Base-by-base conservation (phyloP, 1,140 invertebrate genomes). In the Cyclina sinensis region DNA sequence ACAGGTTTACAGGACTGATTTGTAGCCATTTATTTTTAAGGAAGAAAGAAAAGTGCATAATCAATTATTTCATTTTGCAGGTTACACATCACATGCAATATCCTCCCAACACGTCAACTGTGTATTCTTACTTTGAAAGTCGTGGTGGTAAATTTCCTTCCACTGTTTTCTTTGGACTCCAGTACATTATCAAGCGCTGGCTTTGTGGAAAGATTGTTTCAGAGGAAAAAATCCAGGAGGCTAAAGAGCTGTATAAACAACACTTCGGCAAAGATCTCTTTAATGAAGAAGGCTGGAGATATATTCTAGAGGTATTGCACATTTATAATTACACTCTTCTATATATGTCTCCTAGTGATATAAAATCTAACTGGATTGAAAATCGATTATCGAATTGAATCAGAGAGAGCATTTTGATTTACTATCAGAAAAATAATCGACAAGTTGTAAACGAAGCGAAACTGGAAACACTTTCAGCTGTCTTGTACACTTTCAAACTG, bases 51-150 rank as follows among this genome's bases (percentile, higher is more conserved):
- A n/a, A n/a, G n/a, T n/a, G n/a, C n/a, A n/a, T n/a, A n/a, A n/a
- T n/a, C n/a, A n/a, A n/a, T n/a, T n/a, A 43, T 0, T 27, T 27
- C 21, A 35, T 54, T 12, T 91, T 93, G 30, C 90, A 96, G 95
- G 93, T 96, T 21, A 95, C 96, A n/a, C 96, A 96, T 91, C 95
- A 96, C 90, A 65, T 88, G 16, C 96, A 96, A 90, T 96, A 96
- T 82, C 96, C 96, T 30, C 93, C 94, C 16, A 94, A 95, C 79
- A 96, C 96, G 16, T 95, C 94, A 21, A 68, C 89, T 65, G 94
- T 96, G 14, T 96, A 94, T 90, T 95, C 95, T 21, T 96, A 96
- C 89, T 96, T 96, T 92, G 96, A 96, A 91, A 95, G 95, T 79
- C 82, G 96, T 43, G 96, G 96, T 4, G 96, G 96, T 11, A 96